Evolutionary conservation across 1,140 invertebrate species (phyloP).

Genomic region (Andricus grossulariae): DNA sequence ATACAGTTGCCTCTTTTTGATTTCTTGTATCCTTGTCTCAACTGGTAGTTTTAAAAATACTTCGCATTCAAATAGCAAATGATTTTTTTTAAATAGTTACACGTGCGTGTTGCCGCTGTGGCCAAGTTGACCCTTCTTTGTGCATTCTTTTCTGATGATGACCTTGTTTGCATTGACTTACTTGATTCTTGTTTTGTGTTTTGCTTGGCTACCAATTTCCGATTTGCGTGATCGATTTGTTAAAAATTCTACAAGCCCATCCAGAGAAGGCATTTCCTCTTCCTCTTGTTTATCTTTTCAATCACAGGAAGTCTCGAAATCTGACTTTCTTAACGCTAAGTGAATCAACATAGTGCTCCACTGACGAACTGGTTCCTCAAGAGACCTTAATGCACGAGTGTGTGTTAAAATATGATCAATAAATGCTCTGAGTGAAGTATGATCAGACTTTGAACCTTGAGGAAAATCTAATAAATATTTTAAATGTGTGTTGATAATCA

Average conservation of each 20-base stretch:
- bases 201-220: background rate
- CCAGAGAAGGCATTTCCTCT: conserved; percentile 52
- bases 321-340: conserved; percentile 35
- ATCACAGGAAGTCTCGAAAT: conserved; percentile 49
- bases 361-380: conserved; percentile 40
- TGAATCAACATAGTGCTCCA: conserved; percentile 50
- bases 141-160: background rate
- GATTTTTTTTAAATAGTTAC: background rate
- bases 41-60: no score
- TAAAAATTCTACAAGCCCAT: conserved; percentile 21
- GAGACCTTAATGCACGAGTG: conserved; percentile 41
- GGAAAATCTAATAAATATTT: conserved; percentile 35
- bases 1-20: background rate
- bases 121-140: no score
- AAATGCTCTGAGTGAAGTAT: conserved; percentile 46
- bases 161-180: no score
- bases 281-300: conserved; percentile 44
- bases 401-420: conserved; percentile 47
- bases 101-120: no score
- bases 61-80: no score
- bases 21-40: no score
- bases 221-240: background rate
- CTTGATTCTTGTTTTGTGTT: no score
- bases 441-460: conserved; percentile 41
- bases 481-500: no score